phyloP scores from a whole-genome alignment of 2,113 vertebrate genomes.

The Xiphophorus maculatus region DNA sequence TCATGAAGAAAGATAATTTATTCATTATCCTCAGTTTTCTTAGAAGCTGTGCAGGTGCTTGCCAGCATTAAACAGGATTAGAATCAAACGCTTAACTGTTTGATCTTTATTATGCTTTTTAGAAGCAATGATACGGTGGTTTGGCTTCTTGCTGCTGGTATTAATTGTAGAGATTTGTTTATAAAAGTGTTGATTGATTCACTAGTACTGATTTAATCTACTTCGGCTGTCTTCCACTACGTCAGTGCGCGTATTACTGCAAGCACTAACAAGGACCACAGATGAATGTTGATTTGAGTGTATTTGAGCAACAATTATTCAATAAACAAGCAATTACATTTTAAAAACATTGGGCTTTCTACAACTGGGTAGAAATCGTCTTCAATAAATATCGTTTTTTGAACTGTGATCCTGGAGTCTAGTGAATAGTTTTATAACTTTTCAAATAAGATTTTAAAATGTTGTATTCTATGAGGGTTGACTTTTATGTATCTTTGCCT shows the following conservation, averaged over 20 bases:
- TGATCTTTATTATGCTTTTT: neutral
- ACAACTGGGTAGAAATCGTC: no score
- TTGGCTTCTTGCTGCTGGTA: neutral
- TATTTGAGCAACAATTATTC: neutral
- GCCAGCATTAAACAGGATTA: neutral
- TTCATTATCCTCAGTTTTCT: neutral
- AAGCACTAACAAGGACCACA: neutral
- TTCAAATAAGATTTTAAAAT: no score
- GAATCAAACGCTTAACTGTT: neutral
- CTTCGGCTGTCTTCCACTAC: neutral
- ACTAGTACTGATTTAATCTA: neutral
- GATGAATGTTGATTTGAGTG: neutral
- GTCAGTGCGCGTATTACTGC: neutral
- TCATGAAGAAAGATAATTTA: neutral
- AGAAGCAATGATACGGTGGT: neutral
- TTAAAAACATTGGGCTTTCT: no score
- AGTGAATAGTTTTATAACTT: no score
- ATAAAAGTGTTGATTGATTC: neutral
- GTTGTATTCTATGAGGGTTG: no score
- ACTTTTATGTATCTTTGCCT: no score
- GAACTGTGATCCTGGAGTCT: no score
- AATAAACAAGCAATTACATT: neutral
- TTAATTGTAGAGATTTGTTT: neutral
- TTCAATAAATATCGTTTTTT: no score
- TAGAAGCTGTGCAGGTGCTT: neutral